Percentiles rank a stretch among this genome's conserved stretches.
Evolutionary conservation across 2,888 invertebrate genomes (phyloP).

Genomic region (Cryptocheilus praepositus): DNA sequence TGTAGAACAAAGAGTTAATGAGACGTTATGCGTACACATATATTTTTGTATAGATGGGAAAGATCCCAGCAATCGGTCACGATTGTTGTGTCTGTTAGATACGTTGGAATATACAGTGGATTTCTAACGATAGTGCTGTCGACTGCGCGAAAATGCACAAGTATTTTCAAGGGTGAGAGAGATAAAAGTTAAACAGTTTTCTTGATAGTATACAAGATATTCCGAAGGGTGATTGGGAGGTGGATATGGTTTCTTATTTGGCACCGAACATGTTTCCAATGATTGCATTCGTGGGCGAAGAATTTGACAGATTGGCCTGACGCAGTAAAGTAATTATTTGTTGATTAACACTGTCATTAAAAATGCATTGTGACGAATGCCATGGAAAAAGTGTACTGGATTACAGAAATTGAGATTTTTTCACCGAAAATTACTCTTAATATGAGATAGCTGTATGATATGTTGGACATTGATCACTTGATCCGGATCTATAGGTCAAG

Average conservation of each 20-base stretch:
- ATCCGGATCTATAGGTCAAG: conserved; percentile 24
- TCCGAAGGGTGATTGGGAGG: too few species aligned
- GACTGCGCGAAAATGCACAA: conserved; percentile 6
- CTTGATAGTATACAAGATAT: background rate
- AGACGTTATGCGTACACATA: conserved; percentile 48
- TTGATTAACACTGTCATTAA: conserved; percentile 39
- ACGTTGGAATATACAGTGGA: conserved; percentile 34
- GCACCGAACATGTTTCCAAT: background rate
- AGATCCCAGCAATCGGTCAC: conserved; percentile 17
- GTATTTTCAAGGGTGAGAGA: background rate
- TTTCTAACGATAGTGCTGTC: conserved; percentile 45
- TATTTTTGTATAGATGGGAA: conserved; percentile 53
- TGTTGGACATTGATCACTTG: conserved; percentile 25
- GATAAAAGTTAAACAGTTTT: background rate
- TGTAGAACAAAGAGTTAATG: conserved; percentile 55
- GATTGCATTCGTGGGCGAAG: background rate
- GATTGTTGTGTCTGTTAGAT: conserved; percentile 21
- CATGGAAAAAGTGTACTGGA: background rate
- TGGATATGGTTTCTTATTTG: too few species aligned
- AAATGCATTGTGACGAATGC: conserved; percentile 36
- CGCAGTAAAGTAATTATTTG: background rate
- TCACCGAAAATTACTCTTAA: conserved; percentile 26
- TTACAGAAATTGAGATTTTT: background rate
- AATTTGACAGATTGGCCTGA: background rate
- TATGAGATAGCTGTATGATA: conserved; percentile 26